phyloP scores from a whole-genome alignment of 1,140 invertebrate genomes.

The Zaprionus lachaisei region DNA sequence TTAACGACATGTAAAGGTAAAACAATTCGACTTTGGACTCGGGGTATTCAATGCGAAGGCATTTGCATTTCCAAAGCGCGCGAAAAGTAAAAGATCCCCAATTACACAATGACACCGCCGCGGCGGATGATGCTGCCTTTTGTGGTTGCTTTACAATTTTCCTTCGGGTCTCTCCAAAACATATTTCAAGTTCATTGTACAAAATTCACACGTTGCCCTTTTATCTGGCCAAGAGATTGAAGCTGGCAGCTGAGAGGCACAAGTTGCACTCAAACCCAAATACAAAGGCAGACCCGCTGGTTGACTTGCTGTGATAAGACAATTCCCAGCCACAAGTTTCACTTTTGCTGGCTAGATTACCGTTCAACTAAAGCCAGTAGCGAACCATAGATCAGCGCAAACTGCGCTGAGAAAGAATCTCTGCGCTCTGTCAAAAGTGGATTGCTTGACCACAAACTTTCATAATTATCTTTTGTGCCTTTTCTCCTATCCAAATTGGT shows the following conservation, averaged over 20 bases:
- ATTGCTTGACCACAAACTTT: conserved; percentile 39
- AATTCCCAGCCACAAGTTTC: conserved; percentile 46
- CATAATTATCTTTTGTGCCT: conserved; percentile 48
- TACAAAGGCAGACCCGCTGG: conserved; percentile 38
- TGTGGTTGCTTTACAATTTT: conserved; percentile 26
- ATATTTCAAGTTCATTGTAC: conserved; percentile 69
- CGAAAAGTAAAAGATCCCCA: conserved; percentile 29
- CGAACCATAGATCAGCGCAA: conserved; percentile 33
- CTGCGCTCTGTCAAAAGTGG: conserved; percentile 20
- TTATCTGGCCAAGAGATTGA: conserved; percentile 50
- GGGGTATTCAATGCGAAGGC: conserved; percentile 29
- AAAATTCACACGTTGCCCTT: conserved; percentile 57
- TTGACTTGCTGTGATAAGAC: conserved; percentile 50
- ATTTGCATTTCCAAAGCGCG: conserved; percentile 30
- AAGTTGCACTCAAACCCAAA: conserved; percentile 37
- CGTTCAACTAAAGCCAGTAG: not conserved
- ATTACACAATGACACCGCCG: conserved; percentile 45
- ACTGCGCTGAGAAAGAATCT: not conserved
- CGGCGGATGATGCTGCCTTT: not conserved
- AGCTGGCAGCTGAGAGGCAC: conserved; percentile 30
- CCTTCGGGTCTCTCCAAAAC: conserved; percentile 37
- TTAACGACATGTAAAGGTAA: conserved; percentile 9
- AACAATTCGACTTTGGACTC: conserved; percentile 3
- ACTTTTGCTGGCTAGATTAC: conserved; percentile 53
- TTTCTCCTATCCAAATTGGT: conserved; percentile 16